These are phyloP conservation scores for Thecophora atra DNA, from an alignment of 2,888 invertebrate genomes.

Conservation along the genomic window DNA sequence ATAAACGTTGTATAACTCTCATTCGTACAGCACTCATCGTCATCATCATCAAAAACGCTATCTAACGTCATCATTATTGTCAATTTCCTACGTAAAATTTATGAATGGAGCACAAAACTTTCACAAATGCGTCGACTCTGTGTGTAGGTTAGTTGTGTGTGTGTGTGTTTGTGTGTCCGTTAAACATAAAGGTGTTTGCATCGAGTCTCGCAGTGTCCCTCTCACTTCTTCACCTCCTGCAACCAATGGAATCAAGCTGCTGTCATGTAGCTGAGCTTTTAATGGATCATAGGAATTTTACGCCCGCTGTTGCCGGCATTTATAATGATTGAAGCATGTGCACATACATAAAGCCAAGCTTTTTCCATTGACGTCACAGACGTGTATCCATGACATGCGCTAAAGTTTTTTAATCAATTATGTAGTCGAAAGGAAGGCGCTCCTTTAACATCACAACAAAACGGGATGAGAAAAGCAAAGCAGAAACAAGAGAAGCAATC, in stretches of 20 bases:
- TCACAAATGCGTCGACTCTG: neutral
- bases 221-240: neutral
- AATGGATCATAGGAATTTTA: constrained; percentile 2
- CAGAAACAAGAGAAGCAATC: neutral
- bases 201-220: neutral
- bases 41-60: too few species aligned
- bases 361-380: constrained; percentile 61
- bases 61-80: too few species aligned
- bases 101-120: constrained; percentile 44
- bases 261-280: neutral
- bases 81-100: constrained; percentile 47
- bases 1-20: too few species aligned
- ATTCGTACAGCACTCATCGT: neutral
- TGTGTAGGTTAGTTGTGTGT: constrained; percentile 25
- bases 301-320: constrained; percentile 14
- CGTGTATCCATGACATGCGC: constrained; percentile 45
- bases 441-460: neutral
- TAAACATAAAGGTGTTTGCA: too few species aligned
- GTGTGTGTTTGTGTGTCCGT: constrained; percentile 21
- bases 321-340: neutral
- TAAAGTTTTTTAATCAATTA: neutral
- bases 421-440: constrained; percentile 6
- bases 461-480: neutral
- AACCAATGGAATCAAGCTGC: neutral
- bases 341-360: constrained; percentile 49